Base-by-base conservation (phyloP, 2,888 invertebrate genomes). In the Cryptus viduatorius region DNA sequence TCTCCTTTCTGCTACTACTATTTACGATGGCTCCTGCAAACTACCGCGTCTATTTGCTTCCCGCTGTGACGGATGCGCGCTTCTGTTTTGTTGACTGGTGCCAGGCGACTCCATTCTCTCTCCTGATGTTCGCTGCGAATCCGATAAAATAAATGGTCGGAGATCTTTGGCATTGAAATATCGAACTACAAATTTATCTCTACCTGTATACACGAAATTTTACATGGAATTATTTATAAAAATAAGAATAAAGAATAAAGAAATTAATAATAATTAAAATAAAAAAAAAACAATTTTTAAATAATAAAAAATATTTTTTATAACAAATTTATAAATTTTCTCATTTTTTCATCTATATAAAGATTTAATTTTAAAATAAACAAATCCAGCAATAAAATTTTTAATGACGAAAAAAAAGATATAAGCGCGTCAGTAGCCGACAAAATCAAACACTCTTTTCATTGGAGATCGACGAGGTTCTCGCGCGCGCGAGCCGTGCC, bases 361-460 rank as follows among this genome's bases (percentile, higher is more conserved):
- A 37, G 24, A 24, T 24, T 24, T 37, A 0, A 37, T 37, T 37
- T 37, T 8, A 24, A 24, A 24, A 24, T 24, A 24, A 24, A 24
- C 2, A 24, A 24, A 24, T 56, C 4, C 10, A 12, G 56, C 24
- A 19, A 19, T 24, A 29, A 31, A 14, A 29, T 29, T 67, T 76
- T 14, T 29, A 24, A 48, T 12, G 42, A 44, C 7, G 19, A 46
- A 53, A 77, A 73, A 56, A 67, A 24, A 37, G 29, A 19, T 48
- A n/a, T 48, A 53, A 16, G 42, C 59, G 46, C 44, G 14, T 14
- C 65, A 59, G 81, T 82, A 81, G 82, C 84, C 81, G 84, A 79
- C 84, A 81, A 81, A 82, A 79, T 84, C 75, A 82, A 84, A 80
- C 42, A 68, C 59, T 61, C 67, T 44, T 80, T 80, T 77, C 37